phyloP scores from a whole-genome alignment of 2,888 invertebrate genomes.

The Pristionchus arcanus region DNA sequence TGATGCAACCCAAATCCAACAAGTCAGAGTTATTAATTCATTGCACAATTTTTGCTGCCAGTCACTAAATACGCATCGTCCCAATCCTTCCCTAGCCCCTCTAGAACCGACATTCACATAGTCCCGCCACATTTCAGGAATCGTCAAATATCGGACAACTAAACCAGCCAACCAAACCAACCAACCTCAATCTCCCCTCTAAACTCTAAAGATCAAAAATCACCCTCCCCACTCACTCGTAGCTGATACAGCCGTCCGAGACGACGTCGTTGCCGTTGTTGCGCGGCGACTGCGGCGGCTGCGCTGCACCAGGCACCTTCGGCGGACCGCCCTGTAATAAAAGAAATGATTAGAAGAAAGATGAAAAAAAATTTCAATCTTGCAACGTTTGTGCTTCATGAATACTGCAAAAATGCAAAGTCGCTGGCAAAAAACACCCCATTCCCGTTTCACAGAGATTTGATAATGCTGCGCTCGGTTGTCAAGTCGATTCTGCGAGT shows the following conservation, averaged over 20 bases:
- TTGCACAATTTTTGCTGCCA: background rate
- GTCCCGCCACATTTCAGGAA: no score
- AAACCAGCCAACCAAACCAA: no score
- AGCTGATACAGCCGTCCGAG: slow-evolving; percentile 46
- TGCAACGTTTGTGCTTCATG: no score
- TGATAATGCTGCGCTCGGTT: no score
- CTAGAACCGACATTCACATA: background rate
- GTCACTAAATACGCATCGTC: background rate
- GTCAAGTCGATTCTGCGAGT: no score
- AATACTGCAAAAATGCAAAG: no score
- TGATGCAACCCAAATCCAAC: background rate
- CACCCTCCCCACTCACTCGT: slow-evolving; percentile 48
- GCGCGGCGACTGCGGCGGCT: background rate
- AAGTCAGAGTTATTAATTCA: no score
- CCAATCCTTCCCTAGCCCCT: background rate
- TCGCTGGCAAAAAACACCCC: no score
- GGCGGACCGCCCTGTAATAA: slow-evolving; percentile 7
- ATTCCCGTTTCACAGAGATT: no score
- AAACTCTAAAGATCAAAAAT: background rate
- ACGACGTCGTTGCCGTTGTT: slow-evolving; percentile 44
- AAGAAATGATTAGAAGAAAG: background rate
- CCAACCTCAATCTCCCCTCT: background rate
- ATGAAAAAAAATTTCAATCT: background rate
- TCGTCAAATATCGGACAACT: no score
- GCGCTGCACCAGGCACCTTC: slow-evolving; percentile 5